These are phyloP conservation scores for Rhynchotus rufescens DNA, from an alignment of 2,797 vertebrate species.

Conservation along the genomic window DNA sequence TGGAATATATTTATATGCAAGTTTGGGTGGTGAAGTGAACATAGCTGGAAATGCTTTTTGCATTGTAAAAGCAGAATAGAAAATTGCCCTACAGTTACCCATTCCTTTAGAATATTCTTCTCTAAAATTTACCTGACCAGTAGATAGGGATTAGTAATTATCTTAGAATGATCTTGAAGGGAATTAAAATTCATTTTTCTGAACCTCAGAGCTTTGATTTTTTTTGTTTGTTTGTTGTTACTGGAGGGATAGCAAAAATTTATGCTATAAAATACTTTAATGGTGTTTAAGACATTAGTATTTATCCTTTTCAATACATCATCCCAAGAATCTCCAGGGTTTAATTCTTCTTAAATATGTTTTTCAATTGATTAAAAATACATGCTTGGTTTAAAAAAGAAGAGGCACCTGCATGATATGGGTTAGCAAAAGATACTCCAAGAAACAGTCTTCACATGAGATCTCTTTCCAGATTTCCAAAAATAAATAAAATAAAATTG, in stretches of 20 bases:
- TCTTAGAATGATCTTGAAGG: constrained; percentile 15
- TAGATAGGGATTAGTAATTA: constrained; percentile 32
- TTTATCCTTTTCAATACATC: neutral
- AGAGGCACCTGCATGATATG: neutral
- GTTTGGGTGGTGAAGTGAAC: constrained; percentile 26
- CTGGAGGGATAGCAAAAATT: neutral
- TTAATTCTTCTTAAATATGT: neutral
- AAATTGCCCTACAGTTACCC: constrained; percentile 21
- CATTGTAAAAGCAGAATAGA: constrained; percentile 37
- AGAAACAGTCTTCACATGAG: neutral
- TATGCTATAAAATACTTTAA: neutral
- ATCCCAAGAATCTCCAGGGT: neutral
- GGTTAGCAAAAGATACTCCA: neutral
- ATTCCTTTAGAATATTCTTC: constrained; percentile 53
- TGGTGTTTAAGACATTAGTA: neutral
- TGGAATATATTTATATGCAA: constrained; percentile 35
- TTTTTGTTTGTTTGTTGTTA: neutral
- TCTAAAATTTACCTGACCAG: constrained; percentile 54
- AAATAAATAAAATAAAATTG: neutral
- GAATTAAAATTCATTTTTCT: constrained; percentile 45
- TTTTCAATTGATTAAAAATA: neutral
- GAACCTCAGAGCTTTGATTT: neutral
- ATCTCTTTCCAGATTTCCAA: neutral
- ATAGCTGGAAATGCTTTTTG: neutral
- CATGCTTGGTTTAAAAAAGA: neutral